Percentiles rank a stretch among this genome's conserved stretches.
Evolutionary conservation across 2,113 vertebrate species (phyloP).

Genomic region (Dipodomys ordii): DNA sequence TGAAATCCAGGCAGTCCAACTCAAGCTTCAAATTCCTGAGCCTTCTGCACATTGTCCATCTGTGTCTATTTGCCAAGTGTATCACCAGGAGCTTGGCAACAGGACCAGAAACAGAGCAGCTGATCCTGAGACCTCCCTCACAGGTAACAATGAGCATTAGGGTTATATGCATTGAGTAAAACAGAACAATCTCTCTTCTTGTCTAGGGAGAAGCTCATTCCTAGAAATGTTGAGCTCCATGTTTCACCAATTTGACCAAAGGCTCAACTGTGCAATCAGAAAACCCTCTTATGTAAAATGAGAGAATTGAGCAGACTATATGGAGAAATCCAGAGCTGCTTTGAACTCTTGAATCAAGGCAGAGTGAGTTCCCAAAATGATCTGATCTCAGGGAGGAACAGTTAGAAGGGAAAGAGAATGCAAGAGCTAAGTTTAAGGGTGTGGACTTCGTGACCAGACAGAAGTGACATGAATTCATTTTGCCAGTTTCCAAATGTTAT

Average conservation of each 20-base stretch:
- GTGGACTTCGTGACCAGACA: neutral
- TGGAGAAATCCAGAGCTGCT: neutral
- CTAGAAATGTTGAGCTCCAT: neutral
- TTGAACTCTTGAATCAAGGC: constrained; percentile 9
- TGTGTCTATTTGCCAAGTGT: neutral
- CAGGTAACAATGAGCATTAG: too few species aligned
- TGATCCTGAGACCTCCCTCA: neutral
- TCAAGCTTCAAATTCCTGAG: neutral
- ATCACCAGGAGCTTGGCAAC: too few species aligned
- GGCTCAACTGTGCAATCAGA: neutral
- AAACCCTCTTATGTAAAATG: neutral
- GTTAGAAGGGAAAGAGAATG: neutral
- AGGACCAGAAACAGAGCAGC: neutral
- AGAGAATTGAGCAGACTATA: neutral
- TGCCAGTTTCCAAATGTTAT: neutral
- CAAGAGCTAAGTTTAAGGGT: neutral
- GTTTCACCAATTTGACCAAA: neutral
- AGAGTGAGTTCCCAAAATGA: neutral
- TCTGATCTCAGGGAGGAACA: neutral
- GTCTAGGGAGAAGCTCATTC: neutral
- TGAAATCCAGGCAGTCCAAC: neutral
- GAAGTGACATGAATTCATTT: neutral
- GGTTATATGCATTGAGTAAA: neutral
- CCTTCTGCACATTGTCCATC: neutral
- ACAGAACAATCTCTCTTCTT: neutral